phyloP scores from a whole-genome alignment of 1,140 invertebrate genomes.

The Rhynchophorus ferrugineus region DNA sequence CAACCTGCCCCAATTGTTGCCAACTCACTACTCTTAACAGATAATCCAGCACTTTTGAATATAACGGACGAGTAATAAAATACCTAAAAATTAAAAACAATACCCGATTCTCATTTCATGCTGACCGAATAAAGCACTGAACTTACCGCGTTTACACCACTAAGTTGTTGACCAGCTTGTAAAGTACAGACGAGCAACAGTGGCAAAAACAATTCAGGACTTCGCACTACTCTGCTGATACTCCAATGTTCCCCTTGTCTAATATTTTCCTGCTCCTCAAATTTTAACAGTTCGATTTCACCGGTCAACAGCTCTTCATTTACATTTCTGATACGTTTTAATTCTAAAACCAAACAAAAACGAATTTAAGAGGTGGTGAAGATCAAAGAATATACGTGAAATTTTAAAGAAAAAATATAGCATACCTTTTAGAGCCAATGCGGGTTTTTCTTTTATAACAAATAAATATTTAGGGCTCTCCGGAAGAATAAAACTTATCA shows the following conservation, averaged over 20 bases:
- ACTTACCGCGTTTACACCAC: constrained; percentile 76
- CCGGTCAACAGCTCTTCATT: constrained; percentile 40
- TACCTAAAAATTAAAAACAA: constrained; percentile 48
- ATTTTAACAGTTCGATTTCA: constrained; percentile 45
- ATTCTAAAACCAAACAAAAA: constrained; percentile 40
- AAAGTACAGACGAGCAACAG: constrained; percentile 63
- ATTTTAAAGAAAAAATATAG: background rate
- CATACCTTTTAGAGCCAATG: constrained; percentile 55
- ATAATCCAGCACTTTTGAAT: constrained; percentile 59
- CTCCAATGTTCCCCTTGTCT: constrained; percentile 41
- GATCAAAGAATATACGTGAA: too few species aligned
- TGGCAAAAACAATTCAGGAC: constrained; percentile 53
- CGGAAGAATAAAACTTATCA: constrained; percentile 60
- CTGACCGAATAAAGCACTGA: background rate
- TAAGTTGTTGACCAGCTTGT: constrained; percentile 77
- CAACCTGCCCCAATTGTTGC: constrained; percentile 64
- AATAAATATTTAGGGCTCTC: constrained; percentile 82
- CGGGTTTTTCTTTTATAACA: constrained; percentile 55
- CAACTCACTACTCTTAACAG: constrained; percentile 48
- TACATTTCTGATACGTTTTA: constrained; percentile 46
- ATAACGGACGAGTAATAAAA: constrained; percentile 75
- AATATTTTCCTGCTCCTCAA: constrained; percentile 35
- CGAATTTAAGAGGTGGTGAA: background rate
- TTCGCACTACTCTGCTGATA: constrained; percentile 47
- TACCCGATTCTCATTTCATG: background rate